phyloP scores from a whole-genome alignment of 2,888 invertebrate genomes.

The Myopa testacea region DNA sequence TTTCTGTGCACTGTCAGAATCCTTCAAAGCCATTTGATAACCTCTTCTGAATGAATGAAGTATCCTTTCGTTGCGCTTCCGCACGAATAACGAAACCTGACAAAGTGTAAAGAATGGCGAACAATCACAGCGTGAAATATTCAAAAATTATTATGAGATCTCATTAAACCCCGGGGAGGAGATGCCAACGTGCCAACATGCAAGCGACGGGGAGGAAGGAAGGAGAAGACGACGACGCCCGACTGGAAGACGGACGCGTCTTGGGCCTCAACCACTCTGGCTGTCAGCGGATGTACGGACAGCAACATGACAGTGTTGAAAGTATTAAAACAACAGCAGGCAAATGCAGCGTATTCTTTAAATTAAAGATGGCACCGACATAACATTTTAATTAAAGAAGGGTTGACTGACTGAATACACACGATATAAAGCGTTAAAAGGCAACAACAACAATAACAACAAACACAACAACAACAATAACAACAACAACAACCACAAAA shows the following conservation, averaged over 20 bases:
- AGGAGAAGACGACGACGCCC: background rate
- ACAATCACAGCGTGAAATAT: conserved; percentile 45
- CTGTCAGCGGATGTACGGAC: conserved; percentile 16
- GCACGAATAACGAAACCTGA: conserved; percentile 40
- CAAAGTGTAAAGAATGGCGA: conserved; percentile 44
- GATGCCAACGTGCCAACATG: background rate
- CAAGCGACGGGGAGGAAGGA: background rate
- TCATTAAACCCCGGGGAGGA: conserved; percentile 37
- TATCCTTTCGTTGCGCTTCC: conserved; percentile 19
- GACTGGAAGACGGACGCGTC: background rate
- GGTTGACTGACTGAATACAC: background rate
- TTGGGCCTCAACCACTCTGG: conserved; percentile 22
- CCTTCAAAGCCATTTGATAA: background rate
- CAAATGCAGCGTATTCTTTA: background rate
- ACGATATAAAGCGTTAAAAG: background rate
- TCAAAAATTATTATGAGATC: conserved; percentile 47
- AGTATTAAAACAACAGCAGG: conserved; percentile 26
- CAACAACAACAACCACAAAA: background rate
- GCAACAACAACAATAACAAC: background rate
- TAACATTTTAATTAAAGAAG: conserved; percentile 26
- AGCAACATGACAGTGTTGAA: conserved; percentile 29
- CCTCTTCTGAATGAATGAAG: background rate
- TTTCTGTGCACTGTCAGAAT: background rate
- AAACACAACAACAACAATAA: background rate
- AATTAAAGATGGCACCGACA: conserved; percentile 17